phyloP scores from a whole-genome alignment of 2,113 vertebrate species.

The Poeciliopsis turrubarensis region DNA sequence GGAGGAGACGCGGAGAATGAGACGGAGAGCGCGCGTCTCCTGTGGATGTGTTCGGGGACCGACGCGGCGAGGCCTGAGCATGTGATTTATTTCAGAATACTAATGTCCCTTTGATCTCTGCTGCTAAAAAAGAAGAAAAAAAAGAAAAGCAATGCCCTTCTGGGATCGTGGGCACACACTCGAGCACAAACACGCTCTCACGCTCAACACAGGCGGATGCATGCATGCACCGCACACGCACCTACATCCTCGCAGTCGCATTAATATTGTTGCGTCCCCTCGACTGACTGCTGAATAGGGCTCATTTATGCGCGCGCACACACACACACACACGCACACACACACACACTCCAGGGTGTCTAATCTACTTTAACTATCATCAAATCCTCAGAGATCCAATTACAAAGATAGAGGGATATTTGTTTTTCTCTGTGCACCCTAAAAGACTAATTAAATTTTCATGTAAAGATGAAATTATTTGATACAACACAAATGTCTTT shows the following conservation, averaged over 20 bases:
- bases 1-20: constrained; percentile 54
- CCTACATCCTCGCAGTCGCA: constrained; percentile 46
- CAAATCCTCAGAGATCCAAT: constrained; percentile 79
- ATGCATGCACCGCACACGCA: constrained; percentile 53
- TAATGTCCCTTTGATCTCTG: constrained; percentile 80
- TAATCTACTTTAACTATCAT: constrained; percentile 79
- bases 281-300: constrained; percentile 52
- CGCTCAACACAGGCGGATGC: constrained; percentile 33
- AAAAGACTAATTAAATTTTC: constrained; percentile 80
- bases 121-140: constrained; percentile 73
- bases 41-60: constrained; percentile 74
- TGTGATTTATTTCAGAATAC: constrained; percentile 81
- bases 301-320: constrained; percentile 47
- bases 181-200: constrained; percentile 20
- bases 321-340: constrained; percentile 33
- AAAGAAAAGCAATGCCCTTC: constrained; percentile 66
- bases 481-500: constrained; percentile 77
- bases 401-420: constrained; percentile 79
- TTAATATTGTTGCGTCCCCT: constrained; percentile 64
- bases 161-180: constrained; percentile 58
- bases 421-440: constrained; percentile 76
- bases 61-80: constrained; percentile 64
- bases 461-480: constrained; percentile 78
- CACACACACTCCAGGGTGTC: constrained; percentile 60
- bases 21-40: constrained; percentile 57